Evolutionary conservation across 2,888 invertebrate genomes (phyloP), one percentile per base, ranked within the genome.

Genomic region (Pemphredon lugubris): DNA sequence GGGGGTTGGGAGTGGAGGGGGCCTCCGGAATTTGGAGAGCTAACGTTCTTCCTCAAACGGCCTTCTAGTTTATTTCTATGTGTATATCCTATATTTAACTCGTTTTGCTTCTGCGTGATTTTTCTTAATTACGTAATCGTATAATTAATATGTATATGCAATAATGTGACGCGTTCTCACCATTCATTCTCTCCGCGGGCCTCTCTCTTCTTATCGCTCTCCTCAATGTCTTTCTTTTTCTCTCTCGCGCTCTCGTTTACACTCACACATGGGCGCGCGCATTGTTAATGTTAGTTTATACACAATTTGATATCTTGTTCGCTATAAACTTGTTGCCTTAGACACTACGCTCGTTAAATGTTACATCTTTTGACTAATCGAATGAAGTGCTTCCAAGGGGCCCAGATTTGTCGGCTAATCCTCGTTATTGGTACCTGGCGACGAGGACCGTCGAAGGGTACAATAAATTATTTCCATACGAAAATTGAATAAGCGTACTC

Each of bases 251-350:
- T 23, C 34, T 47, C 53, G 18, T 37, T 51, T 37, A 32, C 63
- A 60, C 32, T 23, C 66, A 61, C 37, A 39, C 66, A 63, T 54
- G 42, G 45, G 65, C 37, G 42, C 73, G 60, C 70, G 59, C 65
- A 61, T 66, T 44, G 14, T 80, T 58, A 71, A 64, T 71, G 71
- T 59, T 72, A 68, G 58, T 75, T 78, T 74, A 76, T 76, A 78
- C 75, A 77, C 68, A 76, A 75, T 81, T 81, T 83, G 75, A 73
- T 81, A 74, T 78, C 67, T 57, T 59, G 64, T 71, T 73, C 44
- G 32, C 66, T 78, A 72, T 55, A 68, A 67, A 70, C 34, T 30
- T 40, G 34, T 54, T 69, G 39, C 23, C 60, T 78, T 70, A 78
- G 48, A 73, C 51, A 20, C 63, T 71, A 77, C 54, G 48, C 66